A percentile compares a stretch with the other conserved stretches of the same genome.
These are phyloP conservation scores for Nemurella pictetii DNA, from an alignment of 2,888 invertebrate species.

Conservation along the genomic window DNA sequence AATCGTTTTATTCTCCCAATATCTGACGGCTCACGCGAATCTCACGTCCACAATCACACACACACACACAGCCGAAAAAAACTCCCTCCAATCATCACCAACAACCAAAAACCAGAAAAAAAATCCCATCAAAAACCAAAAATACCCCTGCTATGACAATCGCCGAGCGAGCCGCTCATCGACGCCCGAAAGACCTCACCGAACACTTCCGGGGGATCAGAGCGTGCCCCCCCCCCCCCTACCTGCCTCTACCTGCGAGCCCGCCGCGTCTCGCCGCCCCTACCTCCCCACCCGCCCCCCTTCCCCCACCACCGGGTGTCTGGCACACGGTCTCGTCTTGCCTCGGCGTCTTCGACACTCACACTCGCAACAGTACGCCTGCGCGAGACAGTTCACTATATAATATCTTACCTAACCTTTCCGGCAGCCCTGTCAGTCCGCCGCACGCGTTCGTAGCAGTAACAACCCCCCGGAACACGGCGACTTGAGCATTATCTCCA, in stretches of 20 bases:
- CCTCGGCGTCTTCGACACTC: background rate
- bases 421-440: background rate
- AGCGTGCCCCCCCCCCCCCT: background rate
- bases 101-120: background rate
- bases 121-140: background rate
- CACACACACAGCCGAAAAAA: no score
- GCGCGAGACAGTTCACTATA: background rate
- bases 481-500: no score
- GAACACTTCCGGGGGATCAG: slow-evolving; percentile 23
- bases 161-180: background rate
- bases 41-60: no score
- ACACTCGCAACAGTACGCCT: background rate
- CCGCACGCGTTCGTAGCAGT: background rate
- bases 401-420: slow-evolving; percentile 8
- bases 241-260: background rate
- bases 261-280: background rate
- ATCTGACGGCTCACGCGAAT: no score
- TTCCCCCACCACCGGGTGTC: background rate
- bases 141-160: background rate
- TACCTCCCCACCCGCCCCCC: background rate
- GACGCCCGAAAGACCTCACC: slow-evolving; percentile 14
- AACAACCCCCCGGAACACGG: background rate
- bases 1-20: no score
- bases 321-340: background rate
- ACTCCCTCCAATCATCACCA: background rate